Base-by-base conservation (phyloP, 2,888 invertebrate species). In the Melieria picta region DNA sequence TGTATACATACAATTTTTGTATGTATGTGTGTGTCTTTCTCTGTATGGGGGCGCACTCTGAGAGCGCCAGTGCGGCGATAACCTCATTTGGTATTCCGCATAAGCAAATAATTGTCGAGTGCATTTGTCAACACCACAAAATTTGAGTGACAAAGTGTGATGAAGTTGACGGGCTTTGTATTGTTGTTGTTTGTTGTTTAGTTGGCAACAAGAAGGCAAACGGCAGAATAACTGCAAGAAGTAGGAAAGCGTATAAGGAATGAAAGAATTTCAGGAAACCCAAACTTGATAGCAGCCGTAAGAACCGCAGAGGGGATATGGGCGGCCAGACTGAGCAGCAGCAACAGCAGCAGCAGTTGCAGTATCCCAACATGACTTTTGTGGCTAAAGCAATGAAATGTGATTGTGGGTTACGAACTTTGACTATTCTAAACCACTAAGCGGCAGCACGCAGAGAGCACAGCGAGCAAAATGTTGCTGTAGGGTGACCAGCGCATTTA, bases 41-140 rank as follows among this genome's bases (percentile, higher is more conserved):
- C 43, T n/a, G 13, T n/a, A 11, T 3, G 13, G 48, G 45, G 42
- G 50, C 48, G n/a, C 16, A 55, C 45, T 6, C 3, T n/a, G 5
- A 10, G 16, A n/a, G 9, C n/a, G 9, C 13, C 56, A 13, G 3
- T 4, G 16, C 13, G 56, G n/a, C 11, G 58, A 48, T 50, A 58
- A 48, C 50, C 43, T 66, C 50, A 58, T 50, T 66, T 58, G 16
- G 48, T 58, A 62, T 62, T n/a, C 65, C 60, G 65, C 71, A 65
- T 61, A 65, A 48, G 55, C 61, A 65, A 61, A 61, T 71, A 71
- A 61, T 65, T 71, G 65, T 65, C 71, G 65, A 65, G 30, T 71
- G 62, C 61, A 71, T 61, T 62, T 65, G 71, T 63, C 71, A 71
- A 62, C 65, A 70, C 61, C 42, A 50, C 60, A 70, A 64, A 16